Percentiles rank a stretch among this genome's conserved stretches.
These are phyloP conservation scores for Caenorhabditis latens DNA, from an alignment of 1,140 invertebrate species.

Conservation along the genomic window DNA sequence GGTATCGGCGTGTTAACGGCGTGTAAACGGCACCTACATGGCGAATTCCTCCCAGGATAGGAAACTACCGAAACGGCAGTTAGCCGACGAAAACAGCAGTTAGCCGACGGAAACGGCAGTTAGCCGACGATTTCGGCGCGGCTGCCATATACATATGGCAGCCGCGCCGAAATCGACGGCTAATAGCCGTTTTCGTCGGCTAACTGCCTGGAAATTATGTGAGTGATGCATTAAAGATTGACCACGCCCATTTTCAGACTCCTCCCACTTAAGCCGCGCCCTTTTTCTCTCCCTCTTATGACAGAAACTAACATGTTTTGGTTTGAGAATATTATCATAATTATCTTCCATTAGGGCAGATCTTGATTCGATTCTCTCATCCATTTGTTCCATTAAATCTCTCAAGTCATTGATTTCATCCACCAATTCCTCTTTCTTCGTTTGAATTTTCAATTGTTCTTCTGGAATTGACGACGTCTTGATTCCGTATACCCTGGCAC, in stretches of 20 bases:
- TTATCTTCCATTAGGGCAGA: conserved; percentile 42
- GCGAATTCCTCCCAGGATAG: too few species aligned
- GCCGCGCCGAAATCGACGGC: too few species aligned
- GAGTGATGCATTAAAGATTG: neutral
- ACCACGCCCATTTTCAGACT: neutral
- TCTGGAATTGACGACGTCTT: conserved; percentile 50
- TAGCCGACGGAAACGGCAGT: too few species aligned
- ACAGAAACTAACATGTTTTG: conserved; percentile 31
- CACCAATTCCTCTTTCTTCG: conserved; percentile 24
- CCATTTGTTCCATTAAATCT: conserved; percentile 52
- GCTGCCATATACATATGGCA: too few species aligned
- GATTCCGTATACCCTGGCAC: conserved; percentile 36
- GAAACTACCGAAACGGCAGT: too few species aligned
- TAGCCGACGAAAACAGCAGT: too few species aligned
- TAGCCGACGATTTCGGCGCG: too few species aligned
- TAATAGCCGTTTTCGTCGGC: too few species aligned
- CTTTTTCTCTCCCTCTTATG: neutral
- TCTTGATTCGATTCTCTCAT: conserved; percentile 51
- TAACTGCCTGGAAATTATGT: too few species aligned
- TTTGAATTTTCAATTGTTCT: conserved; percentile 31
- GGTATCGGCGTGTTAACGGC: too few species aligned
- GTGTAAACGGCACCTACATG: too few species aligned
- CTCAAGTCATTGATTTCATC: conserved; percentile 46
- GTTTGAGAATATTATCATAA: conserved; percentile 21
- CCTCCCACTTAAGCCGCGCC: too few species aligned